Conservation (phyloP, 1,140 invertebrate genomes). For the Drosophila miranda region DNA sequence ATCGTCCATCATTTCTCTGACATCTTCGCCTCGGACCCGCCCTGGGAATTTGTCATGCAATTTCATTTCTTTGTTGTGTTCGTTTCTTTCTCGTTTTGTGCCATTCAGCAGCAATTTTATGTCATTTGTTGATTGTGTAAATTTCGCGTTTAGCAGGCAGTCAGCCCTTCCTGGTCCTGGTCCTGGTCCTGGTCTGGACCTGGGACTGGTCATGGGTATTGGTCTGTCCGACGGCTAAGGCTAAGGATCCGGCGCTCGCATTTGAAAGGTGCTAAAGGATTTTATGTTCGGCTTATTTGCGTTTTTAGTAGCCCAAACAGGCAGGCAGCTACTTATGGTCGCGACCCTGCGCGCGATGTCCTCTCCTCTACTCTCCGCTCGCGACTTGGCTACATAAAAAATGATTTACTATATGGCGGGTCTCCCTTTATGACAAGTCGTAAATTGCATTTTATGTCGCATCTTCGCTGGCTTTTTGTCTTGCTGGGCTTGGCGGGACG, state of each 20-base stretch:
- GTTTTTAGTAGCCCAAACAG: conserved; percentile 57
- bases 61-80: conserved; percentile 49
- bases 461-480: conserved; percentile 49
- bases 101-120: conserved; percentile 69
- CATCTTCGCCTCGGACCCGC: conserved; percentile 32
- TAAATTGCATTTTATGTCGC: conserved; percentile 80
- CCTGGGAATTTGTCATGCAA: conserved; percentile 73
- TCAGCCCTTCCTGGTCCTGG: conserved; percentile 4
- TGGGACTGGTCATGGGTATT: conserved; percentile 11
- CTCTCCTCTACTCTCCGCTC: conserved; percentile 10
- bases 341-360: conserved; percentile 15
- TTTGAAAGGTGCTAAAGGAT: conserved; percentile 80
- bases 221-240: background rate
- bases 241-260: conserved; percentile 12
- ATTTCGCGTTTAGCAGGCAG: conserved; percentile 70
- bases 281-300: conserved; percentile 79
- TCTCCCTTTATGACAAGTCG: conserved; percentile 79
- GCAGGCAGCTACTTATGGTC: conserved; percentile 48
- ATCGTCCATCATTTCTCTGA: conserved; percentile 72
- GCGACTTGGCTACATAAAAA: conserved; percentile 69
- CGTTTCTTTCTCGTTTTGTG: conserved; percentile 25
- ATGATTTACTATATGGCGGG: conserved; percentile 78
- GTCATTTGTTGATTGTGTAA: conserved; percentile 80
- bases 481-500: background rate
- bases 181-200: conserved; percentile 8